Conservation (phyloP, 2,797 vertebrate genomes). For the Dryobates pubescens region DNA sequence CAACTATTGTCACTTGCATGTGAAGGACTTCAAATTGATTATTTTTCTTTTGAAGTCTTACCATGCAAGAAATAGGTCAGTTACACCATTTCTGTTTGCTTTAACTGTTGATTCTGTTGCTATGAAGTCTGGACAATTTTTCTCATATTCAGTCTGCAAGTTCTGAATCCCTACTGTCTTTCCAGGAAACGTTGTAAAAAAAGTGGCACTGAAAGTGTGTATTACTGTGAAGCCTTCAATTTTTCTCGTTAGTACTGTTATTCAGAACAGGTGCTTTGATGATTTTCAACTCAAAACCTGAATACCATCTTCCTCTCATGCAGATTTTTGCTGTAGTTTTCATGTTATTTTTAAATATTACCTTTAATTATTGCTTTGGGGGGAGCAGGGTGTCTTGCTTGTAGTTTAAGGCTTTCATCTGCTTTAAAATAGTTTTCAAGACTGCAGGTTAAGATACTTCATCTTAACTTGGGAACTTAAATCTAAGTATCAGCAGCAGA, state of each 20-base stretch:
- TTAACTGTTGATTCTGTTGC: conserved; percentile 15
- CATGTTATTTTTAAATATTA: background rate
- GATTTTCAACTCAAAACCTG: background rate
- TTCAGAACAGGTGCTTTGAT: background rate
- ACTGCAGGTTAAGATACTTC: background rate
- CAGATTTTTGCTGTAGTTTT: conserved; percentile 13
- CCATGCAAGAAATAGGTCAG: background rate
- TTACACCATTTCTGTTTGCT: background rate
- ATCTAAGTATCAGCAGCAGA: background rate
- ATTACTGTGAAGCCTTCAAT: conserved; percentile 53
- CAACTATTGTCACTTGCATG: background rate
- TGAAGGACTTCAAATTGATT: conserved; percentile 3
- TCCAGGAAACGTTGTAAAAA: background rate
- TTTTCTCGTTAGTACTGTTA: conserved; percentile 22
- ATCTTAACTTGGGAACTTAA: background rate
- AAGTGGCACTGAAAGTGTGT: conserved; percentile 26
- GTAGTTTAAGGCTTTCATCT: background rate
- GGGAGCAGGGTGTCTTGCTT: background rate
- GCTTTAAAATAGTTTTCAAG: conserved; percentile 10
- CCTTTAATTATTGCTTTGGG: background rate
- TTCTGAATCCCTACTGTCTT: background rate
- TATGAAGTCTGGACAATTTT: background rate
- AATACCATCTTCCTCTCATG: background rate
- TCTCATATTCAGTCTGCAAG: background rate
- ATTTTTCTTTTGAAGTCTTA: background rate